phyloP scores from a whole-genome alignment of 1,140 invertebrate genomes.

The Wasmannia auropunctata region DNA sequence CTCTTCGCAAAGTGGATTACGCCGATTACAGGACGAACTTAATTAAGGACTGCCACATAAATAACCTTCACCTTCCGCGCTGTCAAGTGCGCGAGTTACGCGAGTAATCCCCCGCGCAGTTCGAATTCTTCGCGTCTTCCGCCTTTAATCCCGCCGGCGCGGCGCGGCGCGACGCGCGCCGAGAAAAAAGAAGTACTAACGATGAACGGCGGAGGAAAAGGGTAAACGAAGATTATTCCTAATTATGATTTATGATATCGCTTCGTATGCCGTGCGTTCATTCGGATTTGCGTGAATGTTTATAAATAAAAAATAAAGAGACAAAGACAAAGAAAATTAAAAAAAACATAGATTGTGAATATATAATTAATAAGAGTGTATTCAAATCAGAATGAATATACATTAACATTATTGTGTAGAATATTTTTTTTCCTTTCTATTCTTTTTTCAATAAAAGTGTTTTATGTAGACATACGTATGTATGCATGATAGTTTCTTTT shows the following conservation, averaged over 20 bases:
- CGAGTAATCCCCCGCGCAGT: slow-evolving; percentile 51
- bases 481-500: too few relatives aligned
- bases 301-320: not conserved
- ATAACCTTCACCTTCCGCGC: slow-evolving; percentile 63
- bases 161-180: slow-evolving; percentile 58
- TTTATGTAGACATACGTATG: not conserved
- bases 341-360: not conserved
- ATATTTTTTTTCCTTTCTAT: not conserved
- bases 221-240: not conserved
- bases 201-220: slow-evolving; percentile 4
- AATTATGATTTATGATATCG: slow-evolving; percentile 47
- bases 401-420: not conserved
- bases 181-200: slow-evolving; percentile 3
- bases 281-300: not conserved
- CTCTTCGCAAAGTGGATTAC: slow-evolving; percentile 70
- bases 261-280: not conserved
- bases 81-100: slow-evolving; percentile 62
- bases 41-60: slow-evolving; percentile 68
- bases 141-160: slow-evolving; percentile 64
- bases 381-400: not conserved
- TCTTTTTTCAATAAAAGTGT: not conserved
- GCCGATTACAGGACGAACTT: slow-evolving; percentile 64
- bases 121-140: slow-evolving; percentile 54
- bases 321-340: not conserved
- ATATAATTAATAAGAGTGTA: not conserved